Conservation (phyloP, 2,888 invertebrate species). For the Melikaiella ostensackeni region DNA sequence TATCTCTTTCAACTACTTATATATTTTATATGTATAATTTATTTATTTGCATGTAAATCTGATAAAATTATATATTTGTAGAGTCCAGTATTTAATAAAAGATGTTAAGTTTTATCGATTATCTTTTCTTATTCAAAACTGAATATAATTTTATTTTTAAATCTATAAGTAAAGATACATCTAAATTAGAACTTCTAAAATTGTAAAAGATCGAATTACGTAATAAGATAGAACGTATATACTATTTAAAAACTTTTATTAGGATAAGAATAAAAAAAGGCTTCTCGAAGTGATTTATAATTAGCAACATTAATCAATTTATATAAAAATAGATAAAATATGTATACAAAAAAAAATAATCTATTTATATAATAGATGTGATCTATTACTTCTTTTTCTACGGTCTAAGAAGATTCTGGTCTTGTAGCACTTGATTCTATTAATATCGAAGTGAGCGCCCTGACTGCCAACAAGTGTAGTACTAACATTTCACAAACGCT, state of each 20-base stretch:
- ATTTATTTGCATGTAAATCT: neutral
- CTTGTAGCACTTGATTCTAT: neutral
- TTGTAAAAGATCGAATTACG: no score
- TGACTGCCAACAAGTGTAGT: neutral
- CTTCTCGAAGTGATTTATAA: neutral
- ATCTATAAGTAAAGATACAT: no score
- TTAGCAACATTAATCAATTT: neutral
- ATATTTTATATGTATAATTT: neutral
- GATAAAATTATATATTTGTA: neutral
- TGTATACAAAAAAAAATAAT: neutral
- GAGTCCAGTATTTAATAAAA: neutral
- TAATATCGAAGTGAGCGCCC: neutral
- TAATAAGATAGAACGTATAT: no score
- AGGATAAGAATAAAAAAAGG: no score
- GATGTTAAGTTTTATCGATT: neutral
- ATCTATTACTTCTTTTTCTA: neutral
- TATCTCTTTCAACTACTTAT: neutral
- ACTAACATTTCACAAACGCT: constrained; percentile 10
- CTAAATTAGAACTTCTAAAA: no score
- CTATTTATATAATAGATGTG: constrained; percentile 12
- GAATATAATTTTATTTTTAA: no score
- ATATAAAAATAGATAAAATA: no score
- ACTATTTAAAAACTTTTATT: no score
- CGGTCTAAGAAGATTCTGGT: constrained; percentile 7
- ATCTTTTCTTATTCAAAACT: no score